These are phyloP conservation scores for Cheirogaleus major DNA, from an alignment of 2,797 vertebrate genomes.

Conservation along the genomic window DNA sequence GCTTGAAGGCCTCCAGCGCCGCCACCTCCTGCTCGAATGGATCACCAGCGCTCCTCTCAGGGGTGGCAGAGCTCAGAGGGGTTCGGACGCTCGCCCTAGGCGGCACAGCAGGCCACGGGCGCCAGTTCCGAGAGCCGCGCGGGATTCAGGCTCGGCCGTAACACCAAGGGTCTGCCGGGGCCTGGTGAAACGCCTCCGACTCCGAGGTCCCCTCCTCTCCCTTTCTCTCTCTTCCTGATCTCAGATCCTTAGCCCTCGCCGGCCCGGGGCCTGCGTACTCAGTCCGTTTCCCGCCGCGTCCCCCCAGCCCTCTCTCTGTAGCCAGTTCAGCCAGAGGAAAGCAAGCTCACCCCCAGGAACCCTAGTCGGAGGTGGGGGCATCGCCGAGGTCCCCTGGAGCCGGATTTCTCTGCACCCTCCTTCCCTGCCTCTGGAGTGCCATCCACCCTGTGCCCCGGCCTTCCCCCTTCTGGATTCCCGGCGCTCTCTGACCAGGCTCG, in stretches of 20 bases:
- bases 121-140: fast-evolving
- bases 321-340: neutral
- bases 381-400: neutral
- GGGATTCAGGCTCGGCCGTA: fast-evolving
- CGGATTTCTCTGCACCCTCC: neutral
- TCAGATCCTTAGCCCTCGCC: neutral
- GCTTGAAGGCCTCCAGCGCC: neutral
- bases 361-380: neutral
- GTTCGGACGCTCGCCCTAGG: neutral
- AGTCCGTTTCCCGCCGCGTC: neutral
- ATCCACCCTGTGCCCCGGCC: neutral
- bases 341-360: neutral
- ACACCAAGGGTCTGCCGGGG: neutral
- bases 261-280: neutral
- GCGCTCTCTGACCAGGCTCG: neutral
- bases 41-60: neutral
- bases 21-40: neutral
- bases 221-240: neutral
- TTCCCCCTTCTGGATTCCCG: neutral
- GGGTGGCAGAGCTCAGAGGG: neutral
- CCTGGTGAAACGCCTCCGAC: neutral
- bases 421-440: neutral
- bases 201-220: neutral
- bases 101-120: neutral
- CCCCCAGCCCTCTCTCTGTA: neutral